phyloP scores from a whole-genome alignment of 1,140 invertebrate species.

The Hyposmocoma kahamanoa region DNA sequence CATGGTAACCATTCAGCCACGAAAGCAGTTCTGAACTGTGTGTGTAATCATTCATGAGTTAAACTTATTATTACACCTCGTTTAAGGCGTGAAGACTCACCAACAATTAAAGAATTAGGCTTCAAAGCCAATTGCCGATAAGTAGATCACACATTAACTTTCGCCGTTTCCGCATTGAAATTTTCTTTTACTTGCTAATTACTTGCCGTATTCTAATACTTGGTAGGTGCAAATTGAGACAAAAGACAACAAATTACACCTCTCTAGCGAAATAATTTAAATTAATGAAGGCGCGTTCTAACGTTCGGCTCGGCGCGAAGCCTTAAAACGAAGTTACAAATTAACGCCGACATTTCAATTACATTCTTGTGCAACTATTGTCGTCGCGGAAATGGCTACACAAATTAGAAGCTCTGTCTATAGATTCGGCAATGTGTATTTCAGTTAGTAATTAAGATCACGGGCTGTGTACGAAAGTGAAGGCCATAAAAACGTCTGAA shows the following conservation, averaged over 20 bases:
- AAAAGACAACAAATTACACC: slow-evolving; percentile 50
- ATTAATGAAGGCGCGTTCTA: slow-evolving; percentile 58
- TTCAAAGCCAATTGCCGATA: slow-evolving; percentile 19
- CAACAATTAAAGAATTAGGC: background rate
- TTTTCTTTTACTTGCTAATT: background rate
- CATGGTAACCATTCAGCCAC: no score
- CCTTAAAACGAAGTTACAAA: slow-evolving; percentile 61
- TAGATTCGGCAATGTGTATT: background rate
- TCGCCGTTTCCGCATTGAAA: slow-evolving; percentile 11
- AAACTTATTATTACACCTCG: background rate
- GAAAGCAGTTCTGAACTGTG: no score
- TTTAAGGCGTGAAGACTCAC: background rate
- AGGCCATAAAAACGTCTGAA: slow-evolving; percentile 34
- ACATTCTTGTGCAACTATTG: slow-evolving; percentile 68
- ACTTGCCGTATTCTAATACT: background rate
- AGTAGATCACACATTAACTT: slow-evolving; percentile 24
- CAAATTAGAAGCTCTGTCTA: background rate
- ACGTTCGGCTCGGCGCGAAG: slow-evolving; percentile 26
- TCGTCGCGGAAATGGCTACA: slow-evolving; percentile 21
- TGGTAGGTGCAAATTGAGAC: slow-evolving; percentile 34
- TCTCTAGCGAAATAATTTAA: slow-evolving; percentile 53
- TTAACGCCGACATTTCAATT: slow-evolving; percentile 69
- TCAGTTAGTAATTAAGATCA: slow-evolving; percentile 34
- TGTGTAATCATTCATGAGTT: no score
- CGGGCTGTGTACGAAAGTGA: slow-evolving; percentile 22